Percentiles rank a stretch among this genome's conserved stretches.
These are phyloP conservation scores for Sisyra nigra DNA, from an alignment of 2,888 invertebrate genomes.

Conservation along the genomic window DNA sequence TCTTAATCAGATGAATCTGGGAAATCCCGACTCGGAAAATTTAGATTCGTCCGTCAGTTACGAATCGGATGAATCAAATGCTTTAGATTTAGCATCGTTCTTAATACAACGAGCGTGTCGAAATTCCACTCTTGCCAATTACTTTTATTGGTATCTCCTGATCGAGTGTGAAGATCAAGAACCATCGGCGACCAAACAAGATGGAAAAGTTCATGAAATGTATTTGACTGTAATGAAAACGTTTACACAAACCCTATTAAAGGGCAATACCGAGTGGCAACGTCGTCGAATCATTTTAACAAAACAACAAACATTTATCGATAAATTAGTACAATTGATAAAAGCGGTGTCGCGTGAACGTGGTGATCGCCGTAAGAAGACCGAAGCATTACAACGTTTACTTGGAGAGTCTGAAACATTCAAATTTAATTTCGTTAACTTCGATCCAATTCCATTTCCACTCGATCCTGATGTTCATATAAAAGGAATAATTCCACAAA, in stretches of 20 bases:
- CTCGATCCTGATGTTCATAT: conserved; percentile 84
- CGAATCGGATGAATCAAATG: conserved; percentile 24
- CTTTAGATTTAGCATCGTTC: conserved; percentile 70
- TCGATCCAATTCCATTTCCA: conserved; percentile 87
- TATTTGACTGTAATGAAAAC: conserved; percentile 79
- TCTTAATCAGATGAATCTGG: conserved; percentile 4
- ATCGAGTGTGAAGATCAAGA: conserved; percentile 90
- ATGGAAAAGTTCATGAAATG: conserved; percentile 58
- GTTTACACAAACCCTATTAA: conserved; percentile 56
- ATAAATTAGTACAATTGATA: conserved; percentile 74
- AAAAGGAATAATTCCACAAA: conserved; percentile 74
- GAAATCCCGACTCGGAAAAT: conserved; percentile 26
- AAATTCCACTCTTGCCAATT: conserved; percentile 84
- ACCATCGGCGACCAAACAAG: conserved; percentile 47
- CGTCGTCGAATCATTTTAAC: conserved; percentile 59
- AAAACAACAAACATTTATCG: conserved; percentile 81
- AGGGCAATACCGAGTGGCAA: conserved; percentile 55
- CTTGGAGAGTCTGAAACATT: conserved; percentile 65
- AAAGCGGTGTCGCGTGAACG: conserved; percentile 80
- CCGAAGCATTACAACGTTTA: conserved; percentile 71
- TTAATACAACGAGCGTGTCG: conserved; percentile 77
- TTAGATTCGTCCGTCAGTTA: conserved; percentile 20
- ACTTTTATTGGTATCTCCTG: conserved; percentile 92
- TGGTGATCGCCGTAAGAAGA: conserved; percentile 82
- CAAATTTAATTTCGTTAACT: conserved; percentile 75